phyloP scores from a whole-genome alignment of 2,113 vertebrate species.

The Dipodomys ordii region DNA sequence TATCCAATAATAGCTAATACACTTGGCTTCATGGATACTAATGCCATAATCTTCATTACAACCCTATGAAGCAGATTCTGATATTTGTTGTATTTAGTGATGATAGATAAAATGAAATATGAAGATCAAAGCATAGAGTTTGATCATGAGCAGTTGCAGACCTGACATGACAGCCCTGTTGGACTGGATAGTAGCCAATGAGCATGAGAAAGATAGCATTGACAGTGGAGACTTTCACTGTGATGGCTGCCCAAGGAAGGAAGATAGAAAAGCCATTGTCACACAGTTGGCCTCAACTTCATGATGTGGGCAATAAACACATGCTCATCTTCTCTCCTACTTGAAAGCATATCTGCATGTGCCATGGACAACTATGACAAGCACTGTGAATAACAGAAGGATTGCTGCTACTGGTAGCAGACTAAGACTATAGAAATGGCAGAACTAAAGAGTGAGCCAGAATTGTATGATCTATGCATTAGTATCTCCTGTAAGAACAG shows the following conservation, averaged over 20 bases:
- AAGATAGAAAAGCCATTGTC: neutral
- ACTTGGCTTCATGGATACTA: neutral
- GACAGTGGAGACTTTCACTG: neutral
- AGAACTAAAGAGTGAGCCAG: neutral
- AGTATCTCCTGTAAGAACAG: neutral
- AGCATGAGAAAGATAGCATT: no score
- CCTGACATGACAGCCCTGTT: no score
- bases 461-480: neutral
- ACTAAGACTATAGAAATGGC: neutral
- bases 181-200: neutral
- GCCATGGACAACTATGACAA: neutral
- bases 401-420: no score
- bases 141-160: rapidly evolving
- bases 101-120: neutral
- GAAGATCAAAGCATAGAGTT: neutral
- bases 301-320: neutral
- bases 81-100: neutral
- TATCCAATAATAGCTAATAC: neutral
- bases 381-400: no score
- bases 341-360: neutral
- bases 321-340: neutral
- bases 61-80: neutral
- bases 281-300: neutral
- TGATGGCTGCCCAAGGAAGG: neutral
- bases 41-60: neutral